Conservation (phyloP, 2,797 vertebrate genomes). For the Sparus aurata region DNA sequence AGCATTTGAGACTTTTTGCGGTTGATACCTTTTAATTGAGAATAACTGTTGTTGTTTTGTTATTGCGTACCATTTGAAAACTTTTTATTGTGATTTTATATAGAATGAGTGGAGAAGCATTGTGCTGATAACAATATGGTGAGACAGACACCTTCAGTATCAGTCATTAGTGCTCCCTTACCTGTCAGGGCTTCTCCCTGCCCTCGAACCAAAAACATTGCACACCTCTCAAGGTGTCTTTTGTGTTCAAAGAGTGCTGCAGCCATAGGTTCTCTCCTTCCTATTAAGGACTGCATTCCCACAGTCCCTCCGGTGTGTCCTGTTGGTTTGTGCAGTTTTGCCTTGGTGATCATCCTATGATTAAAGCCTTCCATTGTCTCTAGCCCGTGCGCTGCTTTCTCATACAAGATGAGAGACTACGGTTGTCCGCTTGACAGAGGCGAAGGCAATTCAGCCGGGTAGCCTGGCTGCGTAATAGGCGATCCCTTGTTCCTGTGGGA, state of each 20-base stretch:
- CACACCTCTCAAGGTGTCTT: conserved; percentile 75
- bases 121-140: conserved; percentile 2
- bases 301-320: conserved; percentile 69
- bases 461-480: conserved; percentile 68
- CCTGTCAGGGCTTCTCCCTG: conserved; percentile 67
- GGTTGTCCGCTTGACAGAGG: conserved; percentile 66
- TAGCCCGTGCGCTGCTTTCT: conserved; percentile 49
- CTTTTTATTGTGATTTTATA: background rate
- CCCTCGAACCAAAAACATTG: conserved; percentile 59
- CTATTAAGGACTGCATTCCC: conserved; percentile 60
- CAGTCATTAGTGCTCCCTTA: conserved; percentile 62
- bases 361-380: conserved; percentile 73
- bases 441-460: conserved; percentile 66
- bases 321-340: conserved; percentile 65
- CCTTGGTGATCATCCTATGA: conserved; percentile 73
- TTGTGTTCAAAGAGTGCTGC: conserved; percentile 72
- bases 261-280: conserved; percentile 70
- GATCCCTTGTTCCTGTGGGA: conserved; percentile 72
- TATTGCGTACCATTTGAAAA: background rate
- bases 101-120: conserved; percentile 10
- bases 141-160: conserved; percentile 44
- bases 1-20: background rate
- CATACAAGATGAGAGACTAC: conserved; percentile 65
- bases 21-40: conserved; percentile 19
- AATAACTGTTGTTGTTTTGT: conserved; percentile 4